These are phyloP conservation scores for Vulpes vulpes DNA, from an alignment of 2,113 vertebrate species.

Conservation along the genomic window DNA sequence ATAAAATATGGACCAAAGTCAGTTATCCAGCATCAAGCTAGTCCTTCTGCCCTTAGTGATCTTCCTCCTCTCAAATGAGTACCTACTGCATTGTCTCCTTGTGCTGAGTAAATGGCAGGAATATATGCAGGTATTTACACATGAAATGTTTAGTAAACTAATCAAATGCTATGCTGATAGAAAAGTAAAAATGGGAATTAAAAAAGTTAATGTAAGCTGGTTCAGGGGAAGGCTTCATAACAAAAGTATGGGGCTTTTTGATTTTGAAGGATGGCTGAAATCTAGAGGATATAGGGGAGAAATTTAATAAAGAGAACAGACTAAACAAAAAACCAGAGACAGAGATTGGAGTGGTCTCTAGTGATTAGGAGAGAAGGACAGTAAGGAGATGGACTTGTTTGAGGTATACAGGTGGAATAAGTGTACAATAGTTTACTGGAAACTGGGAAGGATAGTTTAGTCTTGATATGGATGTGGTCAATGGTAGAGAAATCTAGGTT, in stretches of 20 bases:
- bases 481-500: background rate
- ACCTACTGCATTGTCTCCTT: background rate
- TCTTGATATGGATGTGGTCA: background rate
- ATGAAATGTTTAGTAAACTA: constrained; percentile 13
- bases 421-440: background rate
- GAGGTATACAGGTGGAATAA: background rate
- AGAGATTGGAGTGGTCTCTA: background rate
- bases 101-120: background rate
- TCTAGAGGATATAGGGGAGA: background rate
- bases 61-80: background rate
- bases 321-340: background rate
- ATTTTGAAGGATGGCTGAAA: constrained; percentile 52
- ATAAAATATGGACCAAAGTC: background rate
- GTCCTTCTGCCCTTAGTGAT: background rate
- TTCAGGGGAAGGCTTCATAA: background rate
- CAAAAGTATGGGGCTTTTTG: background rate
- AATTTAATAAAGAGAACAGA: background rate
- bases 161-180: background rate
- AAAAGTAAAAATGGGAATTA: constrained; percentile 12
- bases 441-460: background rate
- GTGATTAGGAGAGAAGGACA: background rate
- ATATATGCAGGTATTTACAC: background rate
- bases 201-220: background rate
- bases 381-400: background rate
- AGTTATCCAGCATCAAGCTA: background rate